Percentiles rank a stretch among this genome's conserved stretches.
phyloP scores from a whole-genome alignment of 2,113 vertebrate species.

The Trichechus manatus region DNA sequence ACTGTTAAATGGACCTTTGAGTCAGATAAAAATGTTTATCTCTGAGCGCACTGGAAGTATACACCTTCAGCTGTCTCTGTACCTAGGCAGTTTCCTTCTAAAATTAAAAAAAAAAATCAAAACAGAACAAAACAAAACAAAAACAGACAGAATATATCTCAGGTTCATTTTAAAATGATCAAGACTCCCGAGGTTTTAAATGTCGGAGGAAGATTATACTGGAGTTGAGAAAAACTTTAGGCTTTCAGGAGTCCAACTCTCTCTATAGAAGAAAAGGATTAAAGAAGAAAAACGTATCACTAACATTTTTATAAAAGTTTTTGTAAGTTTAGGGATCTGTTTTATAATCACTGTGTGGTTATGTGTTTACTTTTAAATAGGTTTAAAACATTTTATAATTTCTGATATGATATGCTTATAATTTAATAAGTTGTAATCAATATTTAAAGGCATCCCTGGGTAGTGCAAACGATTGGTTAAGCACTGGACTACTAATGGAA shows the following conservation, averaged over 20 bases:
- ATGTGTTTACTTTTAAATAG: background rate
- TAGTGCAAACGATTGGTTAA: background rate
- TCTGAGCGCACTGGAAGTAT: background rate
- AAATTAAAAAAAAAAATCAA: background rate
- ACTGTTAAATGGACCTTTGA: background rate
- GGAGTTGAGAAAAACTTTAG: background rate
- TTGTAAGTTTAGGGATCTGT: background rate
- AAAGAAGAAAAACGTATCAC: background rate
- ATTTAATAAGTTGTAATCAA: background rate
- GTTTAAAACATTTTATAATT: background rate
- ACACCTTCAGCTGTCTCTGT: background rate
- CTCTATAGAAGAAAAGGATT: background rate
- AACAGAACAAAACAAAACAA: no score
- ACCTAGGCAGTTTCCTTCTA: background rate
- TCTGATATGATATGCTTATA: background rate
- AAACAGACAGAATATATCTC: background rate
- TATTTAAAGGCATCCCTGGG: background rate
- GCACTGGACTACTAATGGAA: background rate
- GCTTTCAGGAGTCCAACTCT: background rate
- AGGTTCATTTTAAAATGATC: background rate
- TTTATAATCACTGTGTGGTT: background rate
- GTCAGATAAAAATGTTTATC: background rate
- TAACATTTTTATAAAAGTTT: background rate
- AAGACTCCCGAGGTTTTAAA: background rate
- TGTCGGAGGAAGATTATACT: background rate